These are phyloP conservation scores for Mycalesis mineus DNA, from an alignment of 2,888 invertebrate species.

Conservation along the genomic window DNA sequence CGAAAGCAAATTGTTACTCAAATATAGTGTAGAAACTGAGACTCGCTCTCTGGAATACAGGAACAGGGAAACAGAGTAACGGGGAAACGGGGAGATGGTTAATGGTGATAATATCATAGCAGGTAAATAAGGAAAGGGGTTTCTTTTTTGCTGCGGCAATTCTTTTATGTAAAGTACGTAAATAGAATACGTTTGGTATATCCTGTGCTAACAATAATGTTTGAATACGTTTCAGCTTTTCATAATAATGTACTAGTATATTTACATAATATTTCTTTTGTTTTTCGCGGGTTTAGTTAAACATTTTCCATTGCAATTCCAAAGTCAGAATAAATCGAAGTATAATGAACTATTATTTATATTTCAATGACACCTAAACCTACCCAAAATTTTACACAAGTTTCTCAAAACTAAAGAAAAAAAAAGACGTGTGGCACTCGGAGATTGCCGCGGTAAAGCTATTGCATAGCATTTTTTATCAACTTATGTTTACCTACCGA, in stretches of 20 bases:
- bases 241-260: neutral
- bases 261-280: neutral
- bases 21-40: constrained; percentile 49
- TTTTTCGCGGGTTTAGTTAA: no score
- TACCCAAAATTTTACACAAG: no score
- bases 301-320: no score
- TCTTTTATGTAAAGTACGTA: neutral
- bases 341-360: no score
- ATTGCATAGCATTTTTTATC: no score
- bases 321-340: no score
- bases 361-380: no score
- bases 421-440: no score
- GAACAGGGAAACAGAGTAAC: neutral
- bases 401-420: no score
- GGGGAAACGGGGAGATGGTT: constrained; percentile 13
- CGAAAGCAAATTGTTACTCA: constrained; percentile 60
- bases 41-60: constrained; percentile 26
- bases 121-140: constrained; percentile 11
- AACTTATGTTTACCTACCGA: no score
- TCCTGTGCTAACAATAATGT: neutral
- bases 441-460: no score
- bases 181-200: constrained; percentile 1
- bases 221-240: neutral
- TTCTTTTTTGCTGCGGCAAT: neutral
- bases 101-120: constrained; percentile 23